A percentile compares a stretch with the other conserved stretches of the same genome.
These are phyloP conservation scores for Steatocranus sp. DNA, from an alignment of 2,797 vertebrate species.

Conservation along the genomic window DNA sequence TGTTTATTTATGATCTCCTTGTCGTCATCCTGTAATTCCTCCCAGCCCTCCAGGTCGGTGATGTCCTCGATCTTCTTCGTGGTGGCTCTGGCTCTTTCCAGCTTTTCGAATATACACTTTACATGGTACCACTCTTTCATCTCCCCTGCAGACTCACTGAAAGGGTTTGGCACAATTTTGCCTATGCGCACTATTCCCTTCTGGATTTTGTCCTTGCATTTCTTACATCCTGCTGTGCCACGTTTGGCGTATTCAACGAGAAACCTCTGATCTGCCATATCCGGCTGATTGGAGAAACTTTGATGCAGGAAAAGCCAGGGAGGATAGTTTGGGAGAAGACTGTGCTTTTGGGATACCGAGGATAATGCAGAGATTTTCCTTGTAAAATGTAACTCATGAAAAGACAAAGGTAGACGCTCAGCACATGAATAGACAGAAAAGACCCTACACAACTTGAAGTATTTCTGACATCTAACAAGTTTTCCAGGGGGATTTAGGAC, in stretches of 20 bases:
- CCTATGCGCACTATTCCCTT: constrained; percentile 93
- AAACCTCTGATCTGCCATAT: constrained; percentile 94
- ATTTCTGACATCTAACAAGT: not conserved
- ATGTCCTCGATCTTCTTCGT: constrained; percentile 97
- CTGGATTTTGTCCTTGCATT: constrained; percentile 95
- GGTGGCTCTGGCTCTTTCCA: constrained; percentile 88
- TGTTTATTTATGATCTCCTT: constrained; percentile 88
- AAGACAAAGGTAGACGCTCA: not conserved
- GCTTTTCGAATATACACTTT: constrained; percentile 96
- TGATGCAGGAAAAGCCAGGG: not conserved
- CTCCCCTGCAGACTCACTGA: constrained; percentile 93
- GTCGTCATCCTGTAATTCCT: constrained; percentile 89
- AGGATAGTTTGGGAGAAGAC: not conserved
- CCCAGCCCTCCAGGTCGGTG: constrained; percentile 95
- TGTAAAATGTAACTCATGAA: not conserved
- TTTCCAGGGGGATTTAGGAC: not conserved
- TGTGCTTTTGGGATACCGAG: not conserved
- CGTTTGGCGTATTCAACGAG: constrained; percentile 96
- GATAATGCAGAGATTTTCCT: not conserved
- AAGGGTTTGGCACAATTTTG: constrained; percentile 95
- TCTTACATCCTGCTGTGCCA: constrained; percentile 94
- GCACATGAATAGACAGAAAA: not conserved
- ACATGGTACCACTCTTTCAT: constrained; percentile 99
- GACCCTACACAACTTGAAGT: not conserved
- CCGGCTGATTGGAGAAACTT: constrained; percentile 34